Base-by-base conservation (phyloP, 2,113 vertebrate genomes). In the Melanerpes aurifrons region DNA sequence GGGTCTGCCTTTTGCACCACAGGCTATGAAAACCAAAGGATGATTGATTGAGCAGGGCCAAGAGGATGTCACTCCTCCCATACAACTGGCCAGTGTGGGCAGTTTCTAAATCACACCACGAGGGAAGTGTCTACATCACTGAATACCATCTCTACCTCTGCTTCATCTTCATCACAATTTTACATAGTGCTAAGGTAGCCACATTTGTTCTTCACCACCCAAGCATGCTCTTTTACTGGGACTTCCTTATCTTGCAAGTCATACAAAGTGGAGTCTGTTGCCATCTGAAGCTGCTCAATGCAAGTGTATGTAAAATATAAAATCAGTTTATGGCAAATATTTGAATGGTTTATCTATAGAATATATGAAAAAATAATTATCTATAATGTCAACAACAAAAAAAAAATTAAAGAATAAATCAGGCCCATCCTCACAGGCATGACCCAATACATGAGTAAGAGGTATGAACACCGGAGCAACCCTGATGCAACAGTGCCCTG, bases 41-140 rank as follows among this genome's bases (percentile, higher is more conserved):
- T 89, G 87, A 94, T 82, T 94, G 80, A 92, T 6, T 87, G 87
- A 40, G 74, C 68, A 94, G 59, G 82, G 56, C 78, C 35, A 53
- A 90, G 79, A 94, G 58, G 70, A 45, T 69, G 40, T 82, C 9
- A 43, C 35, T 40, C 45, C 59, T 91, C 85, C 82, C 43, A 7
- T 76, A 15, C 5, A 69, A 43, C 70, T 81, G 66, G 43, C 66
- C 66, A 57, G 56, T 7, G 20, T 57, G 82, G 63, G 26, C 35
- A 35, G 56, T 89, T 87, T 72, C 68, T 77, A 53, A 89, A 79
- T 79, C 72, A 57, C 37, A 43, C 66, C 31, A 3, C 9, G 20
- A 72, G 57, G 63, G 68, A 64, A 73, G 17, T 43, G 61, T 29
- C 64, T 74, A 19, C 43, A 32, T 73, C 64, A 45, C 35, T 77